Percentiles rank a stretch among this genome's conserved stretches.
phyloP scores from a whole-genome alignment of 2,888 invertebrate species.

The Trichopria drosophilae region DNA sequence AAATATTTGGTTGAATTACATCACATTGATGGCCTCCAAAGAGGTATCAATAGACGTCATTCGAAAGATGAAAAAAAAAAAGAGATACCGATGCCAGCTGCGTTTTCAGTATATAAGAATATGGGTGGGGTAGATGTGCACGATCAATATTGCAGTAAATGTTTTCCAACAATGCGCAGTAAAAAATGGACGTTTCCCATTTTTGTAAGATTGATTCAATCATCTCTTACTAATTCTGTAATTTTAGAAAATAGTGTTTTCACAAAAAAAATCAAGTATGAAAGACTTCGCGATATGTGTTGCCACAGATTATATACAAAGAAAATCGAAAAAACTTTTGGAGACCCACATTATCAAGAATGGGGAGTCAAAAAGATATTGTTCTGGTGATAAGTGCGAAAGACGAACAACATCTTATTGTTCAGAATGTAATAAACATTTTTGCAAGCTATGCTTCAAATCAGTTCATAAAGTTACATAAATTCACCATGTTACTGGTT shows the following conservation, averaged over 20 bases:
- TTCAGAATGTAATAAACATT: conserved; percentile 8
- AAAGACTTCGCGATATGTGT: conserved; percentile 13
- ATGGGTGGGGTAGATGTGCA: conserved; percentile 17
- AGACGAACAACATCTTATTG: conserved; percentile 7
- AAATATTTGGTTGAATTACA: conserved; percentile 17
- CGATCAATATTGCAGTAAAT: conserved; percentile 12
- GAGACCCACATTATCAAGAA: conserved; percentile 4
- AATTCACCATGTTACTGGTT: not conserved
- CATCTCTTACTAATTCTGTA: conserved; percentile 9
- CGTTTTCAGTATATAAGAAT: conserved; percentile 9
- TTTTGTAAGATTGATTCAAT: conserved; percentile 9
- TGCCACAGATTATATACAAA: conserved; percentile 3
- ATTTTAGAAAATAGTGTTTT: conserved; percentile 5
- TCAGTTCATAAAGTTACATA: conserved; percentile 11
- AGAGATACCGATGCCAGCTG: conserved; percentile 11
- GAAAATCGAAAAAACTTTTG: conserved; percentile 3
- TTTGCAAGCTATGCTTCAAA: conserved; percentile 7
- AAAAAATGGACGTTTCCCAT: conserved; percentile 18
- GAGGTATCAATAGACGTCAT: conserved; percentile 13
- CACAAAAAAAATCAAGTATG: not conserved
- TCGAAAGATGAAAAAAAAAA: conserved; percentile 11
- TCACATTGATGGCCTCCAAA: conserved; percentile 2
- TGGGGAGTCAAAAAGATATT: not conserved
- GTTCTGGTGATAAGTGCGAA: conserved; percentile 4
- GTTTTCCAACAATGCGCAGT: not conserved